Percentiles rank a stretch among this genome's conserved stretches.
These are phyloP conservation scores for Clarias platycephalus DNA, from an alignment of 2,797 vertebrate species.

Conservation along the genomic window DNA sequence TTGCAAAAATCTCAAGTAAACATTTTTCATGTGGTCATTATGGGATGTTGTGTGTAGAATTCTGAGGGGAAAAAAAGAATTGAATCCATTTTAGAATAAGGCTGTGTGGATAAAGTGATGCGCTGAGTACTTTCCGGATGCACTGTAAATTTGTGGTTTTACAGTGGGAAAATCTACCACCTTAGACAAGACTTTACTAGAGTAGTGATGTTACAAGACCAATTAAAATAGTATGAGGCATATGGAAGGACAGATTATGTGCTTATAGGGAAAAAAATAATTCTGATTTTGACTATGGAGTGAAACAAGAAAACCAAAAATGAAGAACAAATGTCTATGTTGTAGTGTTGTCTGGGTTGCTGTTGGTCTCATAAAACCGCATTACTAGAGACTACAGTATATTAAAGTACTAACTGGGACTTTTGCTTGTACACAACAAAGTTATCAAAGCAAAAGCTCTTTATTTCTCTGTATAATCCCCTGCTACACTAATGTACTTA, in stretches of 20 bases:
- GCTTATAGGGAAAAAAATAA: neutral
- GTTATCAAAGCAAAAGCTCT: too few relatives aligned
- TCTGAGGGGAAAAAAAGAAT: too few relatives aligned
- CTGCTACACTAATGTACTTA: too few relatives aligned
- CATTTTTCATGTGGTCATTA: too few relatives aligned
- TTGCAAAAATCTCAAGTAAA: too few relatives aligned
- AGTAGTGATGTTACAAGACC: neutral
- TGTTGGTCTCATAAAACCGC: neutral
- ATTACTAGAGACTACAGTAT: neutral
- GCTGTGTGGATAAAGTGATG: too few relatives aligned
- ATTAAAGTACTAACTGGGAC: neutral
- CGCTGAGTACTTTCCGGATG: too few relatives aligned
- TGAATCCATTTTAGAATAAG: too few relatives aligned
- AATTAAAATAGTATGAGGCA: neutral
- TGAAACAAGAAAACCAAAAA: neutral
- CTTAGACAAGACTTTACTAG: neutral
- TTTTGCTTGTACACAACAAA: too few relatives aligned
- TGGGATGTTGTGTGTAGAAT: too few relatives aligned
- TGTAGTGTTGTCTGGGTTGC: neutral
- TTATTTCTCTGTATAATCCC: too few relatives aligned
- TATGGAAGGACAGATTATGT: neutral
- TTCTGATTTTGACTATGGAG: too few relatives aligned
- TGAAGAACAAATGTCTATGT: neutral
- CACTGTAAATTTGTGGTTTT: neutral
- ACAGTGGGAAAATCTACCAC: neutral